These are phyloP conservation scores for Pyxicephalus adspersus DNA, from an alignment of 2,113 vertebrate species.

Conservation along the genomic window DNA sequence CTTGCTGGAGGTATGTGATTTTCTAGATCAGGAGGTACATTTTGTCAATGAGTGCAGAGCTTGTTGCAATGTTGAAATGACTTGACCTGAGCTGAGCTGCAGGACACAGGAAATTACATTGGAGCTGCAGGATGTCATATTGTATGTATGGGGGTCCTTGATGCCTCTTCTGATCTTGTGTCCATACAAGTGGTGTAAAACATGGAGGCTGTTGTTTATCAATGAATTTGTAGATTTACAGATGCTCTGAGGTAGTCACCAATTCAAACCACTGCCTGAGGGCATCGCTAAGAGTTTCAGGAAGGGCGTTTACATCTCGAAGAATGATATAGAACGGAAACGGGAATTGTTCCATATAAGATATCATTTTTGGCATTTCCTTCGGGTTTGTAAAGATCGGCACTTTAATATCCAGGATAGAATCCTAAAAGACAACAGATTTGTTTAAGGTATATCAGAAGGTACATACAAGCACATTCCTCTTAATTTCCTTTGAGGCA, in stretches of 20 bases:
- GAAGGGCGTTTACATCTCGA: slow-evolving; percentile 87
- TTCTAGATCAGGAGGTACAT: slow-evolving; percentile 29
- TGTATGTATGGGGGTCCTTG: neutral
- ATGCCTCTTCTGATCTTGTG: neutral
- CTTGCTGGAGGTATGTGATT: slow-evolving; percentile 15
- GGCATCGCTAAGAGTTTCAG: slow-evolving; percentile 93
- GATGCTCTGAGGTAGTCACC: slow-evolving; percentile 81
- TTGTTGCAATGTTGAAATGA: slow-evolving; percentile 53
- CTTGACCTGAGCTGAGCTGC: slow-evolving; percentile 55
- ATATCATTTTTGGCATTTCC: slow-evolving; percentile 91
- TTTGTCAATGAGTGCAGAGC: slow-evolving; percentile 61
- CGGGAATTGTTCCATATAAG: slow-evolving; percentile 98
- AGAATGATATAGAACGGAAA: slow-evolving; percentile 97
- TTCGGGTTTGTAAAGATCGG: slow-evolving; percentile 91
- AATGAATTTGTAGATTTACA: slow-evolving; percentile 57
- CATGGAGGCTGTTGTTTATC: neutral
- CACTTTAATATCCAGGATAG: slow-evolving; percentile 97
- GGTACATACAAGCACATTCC: no score
- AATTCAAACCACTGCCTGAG: slow-evolving; percentile 98
- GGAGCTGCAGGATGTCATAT: neutral
- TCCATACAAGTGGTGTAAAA: slow-evolving; percentile 2
- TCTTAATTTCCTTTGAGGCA: no score
- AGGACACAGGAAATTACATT: neutral
- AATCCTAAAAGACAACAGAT: slow-evolving; percentile 79
- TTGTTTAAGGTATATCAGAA: no score